Conservation (phyloP, 2,113 vertebrate species). For the Prionailurus bengalensis region DNA sequence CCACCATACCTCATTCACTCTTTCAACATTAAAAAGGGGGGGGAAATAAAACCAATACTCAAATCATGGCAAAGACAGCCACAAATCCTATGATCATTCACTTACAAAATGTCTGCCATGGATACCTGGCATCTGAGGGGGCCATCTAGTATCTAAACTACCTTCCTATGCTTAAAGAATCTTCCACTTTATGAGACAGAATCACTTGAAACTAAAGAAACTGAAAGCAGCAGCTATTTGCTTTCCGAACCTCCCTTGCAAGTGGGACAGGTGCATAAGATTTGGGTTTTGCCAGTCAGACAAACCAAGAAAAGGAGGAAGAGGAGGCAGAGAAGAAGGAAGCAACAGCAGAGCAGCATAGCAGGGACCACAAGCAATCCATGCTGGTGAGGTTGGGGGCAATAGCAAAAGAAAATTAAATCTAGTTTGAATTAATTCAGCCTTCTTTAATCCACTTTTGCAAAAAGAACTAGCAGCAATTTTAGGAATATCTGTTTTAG, state of each 20-base stretch:
- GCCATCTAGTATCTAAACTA: background rate
- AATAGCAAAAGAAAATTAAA: background rate
- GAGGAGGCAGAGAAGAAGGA: background rate
- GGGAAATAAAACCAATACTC: background rate
- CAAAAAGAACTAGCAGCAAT: background rate
- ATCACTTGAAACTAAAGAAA: background rate
- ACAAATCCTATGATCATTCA: background rate
- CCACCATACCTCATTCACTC: conserved; percentile 1
- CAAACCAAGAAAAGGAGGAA: background rate
- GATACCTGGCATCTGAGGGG: background rate
- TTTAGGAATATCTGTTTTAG: background rate
- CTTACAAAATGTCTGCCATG: conserved; percentile 17
- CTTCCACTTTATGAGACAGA: background rate
- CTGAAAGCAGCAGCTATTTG: background rate
- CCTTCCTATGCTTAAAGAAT: background rate
- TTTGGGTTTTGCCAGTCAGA: background rate
- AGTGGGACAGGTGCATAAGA: background rate
- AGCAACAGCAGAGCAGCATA: background rate
- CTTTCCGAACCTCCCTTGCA: background rate
- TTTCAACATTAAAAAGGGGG: conserved; percentile 13
- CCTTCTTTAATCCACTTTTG: background rate
- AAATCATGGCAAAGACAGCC: background rate
- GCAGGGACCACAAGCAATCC: background rate
- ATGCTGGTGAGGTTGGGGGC: background rate
- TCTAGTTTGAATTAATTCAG: background rate